phyloP scores from a whole-genome alignment of 2,113 vertebrate genomes.

The Ahaetulla prasina region DNA sequence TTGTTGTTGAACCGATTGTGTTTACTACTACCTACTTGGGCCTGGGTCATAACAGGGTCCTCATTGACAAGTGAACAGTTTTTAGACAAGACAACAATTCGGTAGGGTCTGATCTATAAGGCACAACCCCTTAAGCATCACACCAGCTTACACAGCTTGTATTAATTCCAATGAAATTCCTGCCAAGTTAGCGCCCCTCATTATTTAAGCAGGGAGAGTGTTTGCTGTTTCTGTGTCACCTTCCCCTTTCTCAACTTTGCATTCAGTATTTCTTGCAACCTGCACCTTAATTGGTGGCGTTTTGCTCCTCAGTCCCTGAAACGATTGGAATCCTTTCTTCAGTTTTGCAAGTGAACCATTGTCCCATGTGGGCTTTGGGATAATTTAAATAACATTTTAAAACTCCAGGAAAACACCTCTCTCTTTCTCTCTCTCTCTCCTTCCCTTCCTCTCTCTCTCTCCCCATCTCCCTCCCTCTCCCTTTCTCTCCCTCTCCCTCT shows the following conservation, averaged over 20 bases:
- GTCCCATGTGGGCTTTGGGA: background rate
- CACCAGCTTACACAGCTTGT: background rate
- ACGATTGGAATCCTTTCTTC: background rate
- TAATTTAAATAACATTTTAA: background rate
- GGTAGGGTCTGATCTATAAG: background rate
- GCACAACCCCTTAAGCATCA: background rate
- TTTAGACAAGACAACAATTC: background rate
- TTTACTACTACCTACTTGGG: too few species aligned
- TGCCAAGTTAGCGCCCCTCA: background rate
- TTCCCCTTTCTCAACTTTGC: background rate
- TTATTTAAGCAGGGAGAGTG: background rate
- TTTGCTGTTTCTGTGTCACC: background rate
- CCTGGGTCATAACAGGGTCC: too few species aligned
- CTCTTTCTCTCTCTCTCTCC: background rate
- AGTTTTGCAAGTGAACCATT: background rate
- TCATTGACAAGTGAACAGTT: background rate
- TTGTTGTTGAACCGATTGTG: too few species aligned
- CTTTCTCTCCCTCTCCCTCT: background rate
- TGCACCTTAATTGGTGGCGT: background rate
- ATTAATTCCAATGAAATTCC: background rate
- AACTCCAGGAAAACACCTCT: background rate
- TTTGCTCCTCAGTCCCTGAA: background rate
- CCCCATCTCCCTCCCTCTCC: fast-evolving
- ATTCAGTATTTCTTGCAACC: background rate
- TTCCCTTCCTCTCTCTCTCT: too few species aligned